Percentiles rank a stretch among this genome's conserved stretches.
Conservation (phyloP, 1,140 invertebrate species). For the Caenorhabditis latens region DNA sequence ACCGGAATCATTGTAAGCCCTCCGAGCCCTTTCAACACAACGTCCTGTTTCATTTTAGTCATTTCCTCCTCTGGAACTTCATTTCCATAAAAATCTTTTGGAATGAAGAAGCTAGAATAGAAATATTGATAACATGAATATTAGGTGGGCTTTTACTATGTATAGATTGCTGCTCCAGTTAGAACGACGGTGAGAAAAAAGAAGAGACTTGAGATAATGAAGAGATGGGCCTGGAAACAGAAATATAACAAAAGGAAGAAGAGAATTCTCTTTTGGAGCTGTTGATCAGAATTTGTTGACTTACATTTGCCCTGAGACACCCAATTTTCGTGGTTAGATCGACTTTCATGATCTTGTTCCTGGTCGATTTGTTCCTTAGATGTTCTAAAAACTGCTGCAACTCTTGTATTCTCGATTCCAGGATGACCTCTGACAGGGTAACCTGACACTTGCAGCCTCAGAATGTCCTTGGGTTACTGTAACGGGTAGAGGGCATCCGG, state of each 20-base stretch:
- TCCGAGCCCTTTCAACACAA: neutral
- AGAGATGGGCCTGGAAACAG: neutral
- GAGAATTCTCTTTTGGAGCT: no score
- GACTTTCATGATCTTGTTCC: neutral
- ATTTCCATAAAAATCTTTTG: neutral
- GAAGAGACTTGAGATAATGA: neutral
- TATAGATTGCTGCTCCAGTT: neutral
- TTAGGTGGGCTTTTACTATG: neutral
- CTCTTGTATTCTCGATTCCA: no score
- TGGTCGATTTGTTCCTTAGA: neutral
- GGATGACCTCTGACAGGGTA: no score
- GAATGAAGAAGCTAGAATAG: neutral
- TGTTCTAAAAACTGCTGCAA: neutral
- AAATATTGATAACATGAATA: no score
- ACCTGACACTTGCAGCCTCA: no score
- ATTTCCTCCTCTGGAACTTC: neutral
- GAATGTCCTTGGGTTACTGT: no score
- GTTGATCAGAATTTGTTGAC: neutral
- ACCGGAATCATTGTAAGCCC: neutral
- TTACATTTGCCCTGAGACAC: slow-evolving; percentile 7
- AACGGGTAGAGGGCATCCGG: no score
- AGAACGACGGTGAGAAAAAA: neutral
- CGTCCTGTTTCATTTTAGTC: neutral
- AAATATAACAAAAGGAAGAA: no score
- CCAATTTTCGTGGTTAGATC: neutral